These are phyloP conservation scores for Drosophila jambulina DNA, from an alignment of 1,140 invertebrate genomes.

Conservation along the genomic window DNA sequence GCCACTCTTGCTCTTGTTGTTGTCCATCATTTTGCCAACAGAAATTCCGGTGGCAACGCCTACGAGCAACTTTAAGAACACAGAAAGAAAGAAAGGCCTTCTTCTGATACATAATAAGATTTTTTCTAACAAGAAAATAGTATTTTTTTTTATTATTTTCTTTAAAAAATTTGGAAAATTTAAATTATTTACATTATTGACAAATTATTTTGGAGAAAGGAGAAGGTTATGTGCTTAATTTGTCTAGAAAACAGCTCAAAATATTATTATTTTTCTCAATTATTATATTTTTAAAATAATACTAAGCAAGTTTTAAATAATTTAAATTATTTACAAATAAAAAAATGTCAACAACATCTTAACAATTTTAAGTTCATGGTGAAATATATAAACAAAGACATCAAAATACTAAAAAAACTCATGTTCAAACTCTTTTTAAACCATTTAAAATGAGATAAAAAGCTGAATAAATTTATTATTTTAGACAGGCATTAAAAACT, in stretches of 20 bases:
- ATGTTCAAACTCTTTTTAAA: no score
- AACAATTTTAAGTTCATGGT: not conserved
- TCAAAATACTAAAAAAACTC: not conserved
- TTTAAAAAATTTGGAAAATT: no score
- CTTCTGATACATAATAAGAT: not conserved
- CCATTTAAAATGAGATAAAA: no score
- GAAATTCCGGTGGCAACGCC: slow-evolving; percentile 77
- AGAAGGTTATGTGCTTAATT: no score
- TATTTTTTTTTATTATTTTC: not conserved
- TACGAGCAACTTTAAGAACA: slow-evolving; percentile 50
- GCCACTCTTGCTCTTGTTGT: slow-evolving; percentile 49
- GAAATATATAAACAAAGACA: not conserved
- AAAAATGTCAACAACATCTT: not conserved
- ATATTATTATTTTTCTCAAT: no score
- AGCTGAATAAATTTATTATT: not conserved
- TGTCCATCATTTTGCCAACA: slow-evolving; percentile 80
- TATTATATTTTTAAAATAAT: no score
- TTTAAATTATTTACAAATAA: not conserved
- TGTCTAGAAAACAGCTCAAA: no score
- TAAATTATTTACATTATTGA: no score
- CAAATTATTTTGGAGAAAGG: no score
- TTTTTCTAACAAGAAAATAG: no score
- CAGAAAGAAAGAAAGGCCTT: not conserved
- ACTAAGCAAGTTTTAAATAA: not conserved
- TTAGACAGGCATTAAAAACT: no score